Conservation (phyloP, 2,113 vertebrate genomes). For the Lagenorhynchus albirostris region DNA sequence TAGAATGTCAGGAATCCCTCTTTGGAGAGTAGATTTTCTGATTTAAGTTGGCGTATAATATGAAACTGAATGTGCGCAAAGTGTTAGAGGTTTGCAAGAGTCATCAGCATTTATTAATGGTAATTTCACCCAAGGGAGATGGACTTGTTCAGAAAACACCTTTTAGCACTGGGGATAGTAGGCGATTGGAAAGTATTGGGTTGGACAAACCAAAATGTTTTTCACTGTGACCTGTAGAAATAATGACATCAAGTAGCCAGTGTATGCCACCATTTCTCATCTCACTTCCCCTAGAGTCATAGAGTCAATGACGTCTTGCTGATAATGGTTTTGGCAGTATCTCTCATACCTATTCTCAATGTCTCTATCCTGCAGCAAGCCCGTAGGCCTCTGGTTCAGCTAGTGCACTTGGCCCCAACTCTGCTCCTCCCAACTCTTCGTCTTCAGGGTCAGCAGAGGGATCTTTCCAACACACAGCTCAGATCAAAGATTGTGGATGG, state of each 20-base stretch:
- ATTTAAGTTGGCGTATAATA: not conserved
- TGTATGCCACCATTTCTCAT: not conserved
- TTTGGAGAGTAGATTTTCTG: not conserved
- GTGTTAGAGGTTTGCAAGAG: not conserved
- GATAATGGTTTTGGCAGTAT: not conserved
- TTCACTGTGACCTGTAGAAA: not conserved
- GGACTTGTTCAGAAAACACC: not conserved
- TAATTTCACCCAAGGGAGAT: not conserved
- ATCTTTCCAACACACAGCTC: not conserved
- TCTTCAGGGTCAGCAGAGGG: not conserved
- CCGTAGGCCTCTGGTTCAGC: not conserved
- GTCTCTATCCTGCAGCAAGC: not conserved
- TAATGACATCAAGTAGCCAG: not conserved
- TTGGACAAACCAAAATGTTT: not conserved
- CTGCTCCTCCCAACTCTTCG: not conserved
- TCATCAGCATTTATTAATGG: not conserved
- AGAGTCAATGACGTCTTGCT: not conserved
- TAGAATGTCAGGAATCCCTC: not conserved
- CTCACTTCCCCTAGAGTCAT: not conserved
- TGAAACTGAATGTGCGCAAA: not conserved
- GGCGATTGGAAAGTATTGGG: not conserved
- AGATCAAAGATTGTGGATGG: not conserved
- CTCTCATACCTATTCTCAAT: not conserved
- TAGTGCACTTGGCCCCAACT: not conserved
- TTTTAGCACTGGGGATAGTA: not conserved